phyloP scores from a whole-genome alignment of 2,888 invertebrate genomes.

The Spialia ferax region DNA sequence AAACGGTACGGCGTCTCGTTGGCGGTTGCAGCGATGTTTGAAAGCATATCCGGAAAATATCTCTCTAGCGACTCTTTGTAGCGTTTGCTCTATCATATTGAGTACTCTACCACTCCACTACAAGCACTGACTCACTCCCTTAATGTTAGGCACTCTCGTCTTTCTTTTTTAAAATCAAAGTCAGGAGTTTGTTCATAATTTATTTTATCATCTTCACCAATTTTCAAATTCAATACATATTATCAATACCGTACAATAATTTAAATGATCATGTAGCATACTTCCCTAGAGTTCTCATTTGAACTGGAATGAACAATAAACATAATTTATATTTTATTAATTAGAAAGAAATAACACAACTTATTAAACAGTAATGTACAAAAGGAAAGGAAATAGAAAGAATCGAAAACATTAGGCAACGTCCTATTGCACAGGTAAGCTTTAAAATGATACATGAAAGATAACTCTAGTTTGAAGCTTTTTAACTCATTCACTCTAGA shows the following conservation, averaged over 20 bases:
- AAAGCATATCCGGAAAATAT: slow-evolving; percentile 48
- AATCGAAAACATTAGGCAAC: slow-evolving; percentile 66
- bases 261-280: slow-evolving; percentile 84
- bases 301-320: slow-evolving; percentile 86
- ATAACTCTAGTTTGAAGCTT: slow-evolving; percentile 64
- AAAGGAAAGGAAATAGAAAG: slow-evolving; percentile 59
- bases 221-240: slow-evolving; percentile 83
- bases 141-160: too few relatives aligned
- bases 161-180: slow-evolving; percentile 61
- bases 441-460: slow-evolving; percentile 52
- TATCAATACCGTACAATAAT: slow-evolving; percentile 85
- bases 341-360: slow-evolving; percentile 83
- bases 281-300: slow-evolving; percentile 82
- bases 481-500: slow-evolving; percentile 63
- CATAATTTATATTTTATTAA: slow-evolving; percentile 78
- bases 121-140: background rate
- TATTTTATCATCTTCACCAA: slow-evolving; percentile 85
- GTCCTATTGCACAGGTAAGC: slow-evolving; percentile 77
- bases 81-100: slow-evolving; percentile 26
- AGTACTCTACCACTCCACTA: background rate
- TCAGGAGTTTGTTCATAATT: slow-evolving; percentile 76
- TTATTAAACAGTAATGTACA: slow-evolving; percentile 77
- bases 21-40: slow-evolving; percentile 69
- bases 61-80: slow-evolving; percentile 36
- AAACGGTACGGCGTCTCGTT: slow-evolving; percentile 70